Evolutionary conservation across 2,888 invertebrate genomes (phyloP).

Genomic region (Tuta absoluta): DNA sequence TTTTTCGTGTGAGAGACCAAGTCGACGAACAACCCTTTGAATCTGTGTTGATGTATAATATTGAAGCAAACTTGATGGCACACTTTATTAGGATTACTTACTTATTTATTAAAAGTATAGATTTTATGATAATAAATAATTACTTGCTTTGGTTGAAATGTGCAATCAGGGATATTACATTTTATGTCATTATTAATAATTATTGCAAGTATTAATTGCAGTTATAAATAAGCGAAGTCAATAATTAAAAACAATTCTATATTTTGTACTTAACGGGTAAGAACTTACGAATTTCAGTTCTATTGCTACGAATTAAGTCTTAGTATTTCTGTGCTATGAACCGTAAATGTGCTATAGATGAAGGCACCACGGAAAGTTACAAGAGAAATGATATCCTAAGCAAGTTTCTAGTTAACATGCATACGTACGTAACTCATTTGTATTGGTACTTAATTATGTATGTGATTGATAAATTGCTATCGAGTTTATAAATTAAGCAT

Average conservation of each 20-base stretch:
- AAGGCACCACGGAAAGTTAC: conserved; percentile 15
- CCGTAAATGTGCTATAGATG: conserved; percentile 7
- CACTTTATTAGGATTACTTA: too few relatives aligned
- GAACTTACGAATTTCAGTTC: background rate
- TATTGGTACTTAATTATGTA: conserved; percentile 20
- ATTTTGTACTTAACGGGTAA: background rate
- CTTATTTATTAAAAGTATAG: too few relatives aligned
- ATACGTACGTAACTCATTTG: conserved; percentile 17
- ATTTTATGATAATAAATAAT: too few relatives aligned
- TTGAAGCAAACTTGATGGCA: too few relatives aligned
- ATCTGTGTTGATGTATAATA: too few relatives aligned
- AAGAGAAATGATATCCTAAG: conserved; percentile 15
- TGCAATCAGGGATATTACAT: background rate
- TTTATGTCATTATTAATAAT: background rate
- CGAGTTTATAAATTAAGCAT: conserved; percentile 14
- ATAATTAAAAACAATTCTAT: background rate
- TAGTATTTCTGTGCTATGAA: background rate
- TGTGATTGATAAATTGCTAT: conserved; percentile 19
- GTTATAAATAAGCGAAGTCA: background rate
- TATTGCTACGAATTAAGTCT: background rate
- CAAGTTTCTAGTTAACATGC: conserved; percentile 12
- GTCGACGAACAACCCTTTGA: too few relatives aligned
- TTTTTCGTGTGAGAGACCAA: too few relatives aligned
- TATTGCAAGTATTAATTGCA: background rate
- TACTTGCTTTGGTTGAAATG: background rate